Conservation (phyloP, 2,888 invertebrate species). For the Volucella bombylans region DNA sequence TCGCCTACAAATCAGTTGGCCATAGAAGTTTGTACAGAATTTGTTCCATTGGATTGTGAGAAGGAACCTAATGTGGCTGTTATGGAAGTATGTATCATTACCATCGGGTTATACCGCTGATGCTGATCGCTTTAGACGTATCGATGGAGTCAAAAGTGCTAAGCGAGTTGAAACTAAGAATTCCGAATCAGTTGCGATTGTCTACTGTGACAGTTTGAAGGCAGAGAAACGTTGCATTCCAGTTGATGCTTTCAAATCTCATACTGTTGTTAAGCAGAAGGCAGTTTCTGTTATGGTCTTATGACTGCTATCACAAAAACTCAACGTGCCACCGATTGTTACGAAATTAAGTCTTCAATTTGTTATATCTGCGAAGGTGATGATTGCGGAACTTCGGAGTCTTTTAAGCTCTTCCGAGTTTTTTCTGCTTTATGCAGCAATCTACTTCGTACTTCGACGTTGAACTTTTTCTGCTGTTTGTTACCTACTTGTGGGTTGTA, state of each 20-base stretch:
- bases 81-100: slow-evolving; percentile 92
- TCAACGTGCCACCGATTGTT: slow-evolving; percentile 78
- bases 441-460: no score
- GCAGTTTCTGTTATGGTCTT: slow-evolving; percentile 92
- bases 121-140: slow-evolving; percentile 87
- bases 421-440: no score
- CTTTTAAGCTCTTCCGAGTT: no score
- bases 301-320: slow-evolving; percentile 94
- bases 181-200: slow-evolving; percentile 85
- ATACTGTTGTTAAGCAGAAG: slow-evolving; percentile 92
- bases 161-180: slow-evolving; percentile 88
- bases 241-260: slow-evolving; percentile 90
- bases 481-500: no score
- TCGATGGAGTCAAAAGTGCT: slow-evolving; percentile 83
- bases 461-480: no score
- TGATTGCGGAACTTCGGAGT: slow-evolving; percentile 82
- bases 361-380: slow-evolving; percentile 92
- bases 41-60: slow-evolving; percentile 78
- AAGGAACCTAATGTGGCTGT: slow-evolving; percentile 93
- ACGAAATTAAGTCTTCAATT: slow-evolving; percentile 84
- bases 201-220: slow-evolving; percentile 88
- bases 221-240: slow-evolving; percentile 89
- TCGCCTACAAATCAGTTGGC: no score
- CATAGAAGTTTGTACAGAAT: slow-evolving; percentile 92
- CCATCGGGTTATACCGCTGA: slow-evolving; percentile 96